These are phyloP conservation scores for Macropis europaea DNA, from an alignment of 2,888 invertebrate species.

Conservation along the genomic window DNA sequence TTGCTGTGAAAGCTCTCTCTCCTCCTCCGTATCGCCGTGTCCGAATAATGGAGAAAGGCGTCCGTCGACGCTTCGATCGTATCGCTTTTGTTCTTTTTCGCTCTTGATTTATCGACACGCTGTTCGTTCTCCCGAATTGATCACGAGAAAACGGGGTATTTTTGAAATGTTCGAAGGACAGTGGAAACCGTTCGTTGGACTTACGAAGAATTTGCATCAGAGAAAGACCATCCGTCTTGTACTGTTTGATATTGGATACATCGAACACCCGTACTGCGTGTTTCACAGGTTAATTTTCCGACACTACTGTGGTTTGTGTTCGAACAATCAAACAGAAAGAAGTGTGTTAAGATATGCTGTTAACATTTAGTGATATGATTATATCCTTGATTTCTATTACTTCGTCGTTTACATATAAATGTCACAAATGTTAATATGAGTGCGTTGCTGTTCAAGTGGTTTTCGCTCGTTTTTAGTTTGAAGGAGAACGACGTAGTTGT, in stretches of 20 bases:
- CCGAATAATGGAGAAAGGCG: constrained; percentile 34
- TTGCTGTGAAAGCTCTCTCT: neutral
- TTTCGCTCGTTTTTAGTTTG: too few species aligned
- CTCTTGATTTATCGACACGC: constrained; percentile 27
- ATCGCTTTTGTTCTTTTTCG: constrained; percentile 30
- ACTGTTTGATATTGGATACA: constrained; percentile 1
- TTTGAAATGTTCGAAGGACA: constrained; percentile 10
- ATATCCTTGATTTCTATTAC: too few species aligned
- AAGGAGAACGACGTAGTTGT: too few species aligned
- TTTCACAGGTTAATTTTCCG: neutral
- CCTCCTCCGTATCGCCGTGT: neutral
- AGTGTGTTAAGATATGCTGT: too few species aligned
- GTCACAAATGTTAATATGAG: too few species aligned
- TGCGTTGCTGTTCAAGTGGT: too few species aligned
- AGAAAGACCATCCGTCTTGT: constrained; percentile 20
- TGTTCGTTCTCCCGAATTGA: neutral
- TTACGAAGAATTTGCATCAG: neutral
- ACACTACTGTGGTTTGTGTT: neutral
- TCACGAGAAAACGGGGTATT: neutral
- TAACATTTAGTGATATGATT: too few species aligned
- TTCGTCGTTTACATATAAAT: too few species aligned
- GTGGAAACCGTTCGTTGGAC: constrained; percentile 2
- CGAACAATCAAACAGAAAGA: too few species aligned
- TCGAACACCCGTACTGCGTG: neutral
- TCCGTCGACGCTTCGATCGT: constrained; percentile 34